Evolutionary conservation across 2,113 vertebrate genomes (phyloP).

Genomic region (Neotragus moschatus): DNA sequence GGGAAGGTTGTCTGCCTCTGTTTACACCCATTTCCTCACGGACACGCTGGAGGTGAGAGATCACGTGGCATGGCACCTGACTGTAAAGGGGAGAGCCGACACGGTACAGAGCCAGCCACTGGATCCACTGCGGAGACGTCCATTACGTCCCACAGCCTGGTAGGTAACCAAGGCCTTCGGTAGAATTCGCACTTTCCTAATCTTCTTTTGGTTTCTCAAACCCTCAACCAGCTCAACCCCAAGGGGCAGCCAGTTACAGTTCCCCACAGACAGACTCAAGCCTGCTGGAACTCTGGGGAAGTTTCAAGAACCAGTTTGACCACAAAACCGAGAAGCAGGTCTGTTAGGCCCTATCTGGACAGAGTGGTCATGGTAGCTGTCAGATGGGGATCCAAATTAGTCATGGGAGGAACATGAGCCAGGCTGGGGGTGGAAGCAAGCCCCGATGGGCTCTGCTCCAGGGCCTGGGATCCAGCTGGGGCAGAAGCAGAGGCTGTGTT

Average conservation of each 20-base stretch:
- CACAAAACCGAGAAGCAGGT: not conserved
- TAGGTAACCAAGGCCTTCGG: not conserved
- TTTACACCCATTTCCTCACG: not conserved
- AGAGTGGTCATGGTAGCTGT: not conserved
- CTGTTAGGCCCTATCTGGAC: not conserved
- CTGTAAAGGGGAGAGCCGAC: fast-evolving
- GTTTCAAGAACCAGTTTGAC: not conserved
- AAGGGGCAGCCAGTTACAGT: not conserved
- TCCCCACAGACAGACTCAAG: not conserved
- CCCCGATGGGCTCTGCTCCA: not conserved
- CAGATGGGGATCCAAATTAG: conserved; percentile 19
- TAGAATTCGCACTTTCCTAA: not conserved
- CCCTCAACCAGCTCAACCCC: not conserved
- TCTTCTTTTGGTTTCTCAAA: not conserved
- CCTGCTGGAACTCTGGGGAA: not conserved
- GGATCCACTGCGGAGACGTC: not conserved
- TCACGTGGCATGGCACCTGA: not conserved
- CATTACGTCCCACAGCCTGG: not conserved
- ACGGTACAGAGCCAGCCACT: not conserved
- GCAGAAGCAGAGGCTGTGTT: not conserved
- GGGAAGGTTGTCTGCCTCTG: not conserved
- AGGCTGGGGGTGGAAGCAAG: not conserved
- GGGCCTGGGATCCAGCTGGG: not conserved
- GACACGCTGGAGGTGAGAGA: not conserved
- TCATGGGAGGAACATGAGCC: conserved; percentile 20